These are phyloP conservation scores for Gambelia wislizenii DNA, from an alignment of 2,797 vertebrate species.

Conservation along the genomic window DNA sequence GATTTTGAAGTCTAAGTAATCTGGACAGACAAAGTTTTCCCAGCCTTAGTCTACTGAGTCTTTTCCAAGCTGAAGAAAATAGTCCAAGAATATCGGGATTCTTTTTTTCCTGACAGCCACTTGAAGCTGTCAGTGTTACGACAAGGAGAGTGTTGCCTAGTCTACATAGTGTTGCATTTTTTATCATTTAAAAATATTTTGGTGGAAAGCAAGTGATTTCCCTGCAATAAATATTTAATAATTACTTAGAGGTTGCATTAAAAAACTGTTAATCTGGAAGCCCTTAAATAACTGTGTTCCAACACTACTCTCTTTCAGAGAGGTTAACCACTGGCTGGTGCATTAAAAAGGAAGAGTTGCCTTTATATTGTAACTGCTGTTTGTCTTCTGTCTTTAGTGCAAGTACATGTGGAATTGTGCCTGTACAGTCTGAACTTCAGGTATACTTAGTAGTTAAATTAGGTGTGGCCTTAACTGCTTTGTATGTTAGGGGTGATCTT, in stretches of 20 bases:
- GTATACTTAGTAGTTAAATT: not conserved
- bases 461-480: not conserved
- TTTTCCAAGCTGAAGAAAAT: not conserved
- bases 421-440: not conserved
- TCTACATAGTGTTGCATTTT: not conserved
- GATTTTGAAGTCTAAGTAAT: no score
- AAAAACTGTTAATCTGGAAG: not conserved
- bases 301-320: not conserved
- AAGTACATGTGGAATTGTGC: not conserved
- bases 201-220: no score
- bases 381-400: not conserved
- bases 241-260: not conserved
- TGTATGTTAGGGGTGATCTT: not conserved
- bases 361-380: not conserved
- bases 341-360: not conserved
- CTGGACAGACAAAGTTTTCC: no score
- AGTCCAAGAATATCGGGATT: not conserved
- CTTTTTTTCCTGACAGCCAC: not conserved
- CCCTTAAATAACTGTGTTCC: not conserved
- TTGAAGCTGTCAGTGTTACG: not conserved
- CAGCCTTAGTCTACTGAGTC: not conserved
- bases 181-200: not conserved
- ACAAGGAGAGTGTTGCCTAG: not conserved
- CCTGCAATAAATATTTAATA: not conserved
- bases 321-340: not conserved